Percentiles rank a stretch among this genome's conserved stretches.
Conservation (phyloP, 35 echinoderm and acorn worm species). For the Apostichopus japonicus region DNA sequence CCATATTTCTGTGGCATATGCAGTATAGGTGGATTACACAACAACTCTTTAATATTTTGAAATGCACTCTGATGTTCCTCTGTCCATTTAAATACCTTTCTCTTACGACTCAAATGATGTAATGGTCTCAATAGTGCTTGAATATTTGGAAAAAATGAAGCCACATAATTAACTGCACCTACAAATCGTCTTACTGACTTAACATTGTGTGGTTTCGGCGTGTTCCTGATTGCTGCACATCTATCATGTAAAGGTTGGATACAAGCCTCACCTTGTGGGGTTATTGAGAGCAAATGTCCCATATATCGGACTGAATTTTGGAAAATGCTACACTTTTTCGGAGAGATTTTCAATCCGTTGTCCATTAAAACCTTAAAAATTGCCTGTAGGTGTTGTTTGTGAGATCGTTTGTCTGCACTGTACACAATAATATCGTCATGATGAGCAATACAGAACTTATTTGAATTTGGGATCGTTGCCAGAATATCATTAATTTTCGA, state of each 20-base stretch:
- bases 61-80: slow-evolving; percentile 54
- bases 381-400: slow-evolving; percentile 8
- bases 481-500: slow-evolving; percentile 58
- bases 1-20: slow-evolving; percentile 45
- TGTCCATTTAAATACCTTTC: slow-evolving; percentile 55
- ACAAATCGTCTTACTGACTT: slow-evolving; percentile 35
- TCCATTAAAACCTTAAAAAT: slow-evolving; percentile 9
- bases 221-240: slow-evolving; percentile 27
- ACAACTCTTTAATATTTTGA: slow-evolving; percentile 55
- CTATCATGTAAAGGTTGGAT: slow-evolving; percentile 32
- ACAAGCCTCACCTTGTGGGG: neutral
- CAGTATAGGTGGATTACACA: slow-evolving; percentile 48
- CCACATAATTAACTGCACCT: slow-evolving; percentile 67
- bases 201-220: neutral
- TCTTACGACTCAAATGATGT: slow-evolving; percentile 48
- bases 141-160: slow-evolving; percentile 42
- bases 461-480: slow-evolving; percentile 6
- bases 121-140: slow-evolving; percentile 46
- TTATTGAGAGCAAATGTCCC: slow-evolving; percentile 27
- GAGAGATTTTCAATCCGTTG: slow-evolving; percentile 56
- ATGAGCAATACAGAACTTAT: slow-evolving; percentile 43
- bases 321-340: slow-evolving; percentile 58
- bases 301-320: slow-evolving; percentile 44
- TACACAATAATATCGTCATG: slow-evolving; percentile 67
- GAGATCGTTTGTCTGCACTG: neutral